These are phyloP conservation scores for Buphagus erythrorhynchus DNA, from an alignment of 2,797 vertebrate species.

Conservation along the genomic window DNA sequence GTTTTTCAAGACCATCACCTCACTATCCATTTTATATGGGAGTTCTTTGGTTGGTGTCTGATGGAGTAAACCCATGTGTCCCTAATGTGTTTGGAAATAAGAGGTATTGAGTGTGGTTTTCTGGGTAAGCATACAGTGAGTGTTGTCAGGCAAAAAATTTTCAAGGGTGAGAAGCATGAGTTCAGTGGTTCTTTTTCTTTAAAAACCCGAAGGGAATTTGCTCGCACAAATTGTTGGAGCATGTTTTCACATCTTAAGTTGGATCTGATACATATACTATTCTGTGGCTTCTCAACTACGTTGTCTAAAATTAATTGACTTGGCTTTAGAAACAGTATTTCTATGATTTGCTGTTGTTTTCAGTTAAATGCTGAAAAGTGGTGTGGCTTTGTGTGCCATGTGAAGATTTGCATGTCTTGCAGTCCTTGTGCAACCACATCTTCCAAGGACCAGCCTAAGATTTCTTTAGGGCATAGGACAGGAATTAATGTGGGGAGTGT, in stretches of 20 bases:
- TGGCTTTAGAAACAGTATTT: neutral
- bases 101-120: neutral
- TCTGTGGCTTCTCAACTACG: neutral
- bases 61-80: rapidly evolving
- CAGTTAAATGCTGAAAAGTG: neutral
- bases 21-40: neutral
- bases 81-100: neutral
- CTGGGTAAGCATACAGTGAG: neutral
- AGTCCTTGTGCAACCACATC: neutral
- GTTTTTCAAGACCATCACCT: neutral
- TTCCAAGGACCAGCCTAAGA: neutral
- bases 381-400: neutral
- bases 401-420: neutral
- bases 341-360: neutral
- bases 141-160: neutral
- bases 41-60: neutral
- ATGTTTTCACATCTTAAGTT: neutral
- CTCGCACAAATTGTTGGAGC: neutral
- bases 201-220: neutral
- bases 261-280: neutral
- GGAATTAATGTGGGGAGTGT: neutral
- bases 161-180: neutral
- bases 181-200: neutral
- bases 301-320: neutral
- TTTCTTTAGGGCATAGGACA: neutral